These are phyloP conservation scores for Apodemus speciosus DNA, from an alignment of 2,113 vertebrate species.

Conservation along the genomic window DNA sequence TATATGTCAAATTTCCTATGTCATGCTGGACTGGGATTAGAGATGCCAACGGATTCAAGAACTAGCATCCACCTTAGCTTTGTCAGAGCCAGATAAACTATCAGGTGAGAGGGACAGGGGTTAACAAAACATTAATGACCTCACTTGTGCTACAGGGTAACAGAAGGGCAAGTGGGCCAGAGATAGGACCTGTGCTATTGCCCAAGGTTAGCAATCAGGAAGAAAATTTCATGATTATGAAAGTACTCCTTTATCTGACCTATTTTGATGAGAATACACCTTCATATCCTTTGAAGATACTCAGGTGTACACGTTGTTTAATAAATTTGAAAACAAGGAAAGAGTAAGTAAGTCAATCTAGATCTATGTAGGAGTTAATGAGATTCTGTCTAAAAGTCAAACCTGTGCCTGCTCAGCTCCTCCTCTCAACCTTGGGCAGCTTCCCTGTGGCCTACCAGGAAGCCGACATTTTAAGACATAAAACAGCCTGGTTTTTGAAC, in stretches of 20 bases:
- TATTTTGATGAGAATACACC: background rate
- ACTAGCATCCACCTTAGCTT: background rate
- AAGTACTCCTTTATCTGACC: background rate
- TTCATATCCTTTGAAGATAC: slow-evolving; percentile 12
- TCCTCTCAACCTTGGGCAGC: background rate
- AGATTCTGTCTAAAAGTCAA: slow-evolving; percentile 14
- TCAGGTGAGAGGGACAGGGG: background rate
- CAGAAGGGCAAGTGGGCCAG: background rate
- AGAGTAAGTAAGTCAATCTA: background rate
- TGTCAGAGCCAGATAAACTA: background rate
- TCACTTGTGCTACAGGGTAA: background rate
- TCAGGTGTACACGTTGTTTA: background rate
- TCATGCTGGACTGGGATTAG: background rate
- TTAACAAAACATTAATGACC: background rate
- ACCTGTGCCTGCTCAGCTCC: background rate
- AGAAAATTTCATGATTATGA: background rate
- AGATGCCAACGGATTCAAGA: background rate
- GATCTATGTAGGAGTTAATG: background rate
- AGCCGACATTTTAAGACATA: background rate
- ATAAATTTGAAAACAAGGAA: background rate
- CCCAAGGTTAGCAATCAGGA: background rate
- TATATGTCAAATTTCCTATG: background rate
- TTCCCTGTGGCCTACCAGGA: background rate
- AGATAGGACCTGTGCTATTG: background rate
- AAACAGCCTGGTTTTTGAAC: background rate